Base-by-base conservation (phyloP, 2,113 vertebrate genomes). In the Columba janthina region DNA sequence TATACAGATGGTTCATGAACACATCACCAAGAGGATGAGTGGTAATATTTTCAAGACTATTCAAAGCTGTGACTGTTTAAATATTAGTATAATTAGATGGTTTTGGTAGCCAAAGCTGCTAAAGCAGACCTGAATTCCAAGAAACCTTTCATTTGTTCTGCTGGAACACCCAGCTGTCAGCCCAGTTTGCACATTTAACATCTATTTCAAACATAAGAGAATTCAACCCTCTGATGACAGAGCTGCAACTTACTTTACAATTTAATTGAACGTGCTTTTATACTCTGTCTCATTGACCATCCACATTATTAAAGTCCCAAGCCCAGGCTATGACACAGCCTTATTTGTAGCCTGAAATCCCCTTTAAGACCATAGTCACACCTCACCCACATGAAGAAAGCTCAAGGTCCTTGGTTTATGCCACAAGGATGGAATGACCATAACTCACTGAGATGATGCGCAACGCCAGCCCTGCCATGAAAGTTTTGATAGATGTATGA, bases 201-300 rank as follows among this genome's bases (percentile, higher is more conserved):
- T 80, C 79, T 64, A 38, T 80, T 85, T 86, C 92, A 85, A 90
- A 88, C 62, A 62, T 57, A 77, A 90, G 69, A 90, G 44, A 94
- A 90, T n/a, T 85, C 78, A 91, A 56, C 10, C 8, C 58, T 62
- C 58, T 96, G 90, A 97, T 97, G 93, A 96, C 90, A 97, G 85
- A 94, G 64, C 61, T 88, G 67, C 57, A 90, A 78, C 66, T 82
- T 79, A 84, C 74, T 88, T 85, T 73, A 83, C 65, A 69, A 90
- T 56, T 81, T 95, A 95, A 89, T 88, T 91, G 78, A 90, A 85
- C 36, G 25, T 79, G 32, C 72, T 94, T 94, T 93, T 72, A 90
- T 65, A 60, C 76, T 88, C 75, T 77, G 80, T 75, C 76, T 94
- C 73, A 81, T 17, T 91, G 79, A 60, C 84, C 83, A 48, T 51